These are phyloP conservation scores for Noctuana brunneofusca DNA, from an alignment of 2,888 invertebrate species.

Conservation along the genomic window DNA sequence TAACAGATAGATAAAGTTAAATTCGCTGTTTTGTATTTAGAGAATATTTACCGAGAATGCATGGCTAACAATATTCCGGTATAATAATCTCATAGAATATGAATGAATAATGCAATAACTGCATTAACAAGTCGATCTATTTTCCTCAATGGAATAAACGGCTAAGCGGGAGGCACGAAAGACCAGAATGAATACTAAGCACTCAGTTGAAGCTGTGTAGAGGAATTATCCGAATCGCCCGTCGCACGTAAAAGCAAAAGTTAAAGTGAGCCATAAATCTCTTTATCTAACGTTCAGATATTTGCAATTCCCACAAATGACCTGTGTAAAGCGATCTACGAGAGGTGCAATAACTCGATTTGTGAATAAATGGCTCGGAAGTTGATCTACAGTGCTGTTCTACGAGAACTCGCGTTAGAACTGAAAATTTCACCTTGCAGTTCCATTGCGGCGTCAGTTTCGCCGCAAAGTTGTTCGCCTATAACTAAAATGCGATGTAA, in stretches of 20 bases:
- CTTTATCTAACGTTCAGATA: conserved; percentile 49
- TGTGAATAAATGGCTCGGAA: conserved; percentile 78
- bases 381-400: conserved; percentile 69
- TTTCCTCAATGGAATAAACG: conserved; percentile 19
- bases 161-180: conserved; percentile 4
- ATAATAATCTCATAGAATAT: conserved; percentile 12
- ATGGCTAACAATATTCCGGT: background rate
- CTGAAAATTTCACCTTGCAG: conserved; percentile 56
- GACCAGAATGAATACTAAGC: conserved; percentile 16
- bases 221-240: conserved; percentile 19
- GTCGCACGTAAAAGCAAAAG: conserved; percentile 40
- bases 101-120: conserved; percentile 17
- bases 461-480: conserved; percentile 17
- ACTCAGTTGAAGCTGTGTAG: conserved; percentile 7
- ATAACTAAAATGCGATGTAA: conserved; percentile 35
- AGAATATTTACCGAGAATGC: conserved; percentile 1
- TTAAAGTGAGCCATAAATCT: conserved; percentile 48
- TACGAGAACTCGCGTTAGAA: conserved; percentile 51
- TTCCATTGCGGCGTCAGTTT: conserved; percentile 62
- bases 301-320: conserved; percentile 74
- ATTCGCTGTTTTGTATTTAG: background rate
- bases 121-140: conserved; percentile 24
- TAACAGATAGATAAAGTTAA: too few relatives aligned
- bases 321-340: conserved; percentile 73
- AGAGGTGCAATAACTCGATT: conserved; percentile 80